Conservation (phyloP, 2,888 invertebrate genomes). For the Tetragonula carbonaria region DNA sequence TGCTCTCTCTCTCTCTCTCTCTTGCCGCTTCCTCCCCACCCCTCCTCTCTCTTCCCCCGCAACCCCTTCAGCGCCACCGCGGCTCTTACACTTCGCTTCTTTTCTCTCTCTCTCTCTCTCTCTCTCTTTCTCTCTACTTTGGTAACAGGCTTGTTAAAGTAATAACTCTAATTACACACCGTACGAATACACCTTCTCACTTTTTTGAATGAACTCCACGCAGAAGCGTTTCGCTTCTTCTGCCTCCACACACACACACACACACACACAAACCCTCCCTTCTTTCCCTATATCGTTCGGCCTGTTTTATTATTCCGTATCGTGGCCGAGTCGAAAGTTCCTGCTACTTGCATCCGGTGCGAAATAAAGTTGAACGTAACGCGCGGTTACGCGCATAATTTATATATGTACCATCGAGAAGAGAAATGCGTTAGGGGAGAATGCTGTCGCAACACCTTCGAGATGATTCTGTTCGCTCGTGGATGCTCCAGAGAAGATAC, state of each 20-base stretch:
- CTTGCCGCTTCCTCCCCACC: not conserved
- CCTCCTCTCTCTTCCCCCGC: not conserved
- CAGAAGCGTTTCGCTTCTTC: slow-evolving; percentile 48
- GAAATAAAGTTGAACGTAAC: slow-evolving; percentile 57
- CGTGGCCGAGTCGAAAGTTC: slow-evolving; percentile 59
- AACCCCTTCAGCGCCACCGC: slow-evolving; percentile 43
- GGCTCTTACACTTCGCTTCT: slow-evolving; percentile 51
- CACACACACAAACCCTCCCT: not conserved
- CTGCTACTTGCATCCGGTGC: slow-evolving; percentile 68
- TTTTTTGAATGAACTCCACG: slow-evolving; percentile 70
- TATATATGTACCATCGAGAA: slow-evolving; percentile 6
- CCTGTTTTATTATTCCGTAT: slow-evolving; percentile 46
- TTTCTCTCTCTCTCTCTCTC: not conserved
- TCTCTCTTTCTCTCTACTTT: slow-evolving; percentile 41
- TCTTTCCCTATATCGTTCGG: not conserved
- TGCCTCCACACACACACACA: not conserved
- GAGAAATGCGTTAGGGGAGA: not conserved
- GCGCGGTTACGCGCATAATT: slow-evolving; percentile 54
- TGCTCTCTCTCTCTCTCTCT: not conserved
- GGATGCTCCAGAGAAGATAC: slow-evolving; percentile 4
- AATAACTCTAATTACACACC: slow-evolving; percentile 79
- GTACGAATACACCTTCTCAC: slow-evolving; percentile 77
- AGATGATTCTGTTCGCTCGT: not conserved
- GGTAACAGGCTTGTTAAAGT: slow-evolving; percentile 79
- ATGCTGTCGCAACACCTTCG: not conserved